These are phyloP conservation scores for Crocuta crocuta DNA, from an alignment of 2,113 vertebrate species.

Conservation along the genomic window DNA sequence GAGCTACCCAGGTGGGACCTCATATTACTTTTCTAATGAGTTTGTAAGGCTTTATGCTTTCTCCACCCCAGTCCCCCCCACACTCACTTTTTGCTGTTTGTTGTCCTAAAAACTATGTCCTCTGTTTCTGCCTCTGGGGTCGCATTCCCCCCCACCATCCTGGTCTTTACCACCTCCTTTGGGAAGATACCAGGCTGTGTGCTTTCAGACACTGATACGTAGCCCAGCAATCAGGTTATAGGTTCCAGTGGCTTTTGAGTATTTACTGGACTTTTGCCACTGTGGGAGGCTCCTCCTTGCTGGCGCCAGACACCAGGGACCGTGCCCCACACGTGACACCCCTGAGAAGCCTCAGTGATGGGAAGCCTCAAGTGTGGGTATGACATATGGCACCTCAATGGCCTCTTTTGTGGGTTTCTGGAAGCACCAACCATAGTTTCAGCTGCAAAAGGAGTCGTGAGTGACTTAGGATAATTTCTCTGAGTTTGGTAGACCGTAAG, in stretches of 20 bases:
- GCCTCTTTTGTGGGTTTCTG: background rate
- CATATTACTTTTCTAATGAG: background rate
- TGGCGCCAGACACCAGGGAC: background rate
- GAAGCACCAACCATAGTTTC: background rate
- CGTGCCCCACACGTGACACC: background rate
- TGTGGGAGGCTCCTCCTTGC: rapidly evolving
- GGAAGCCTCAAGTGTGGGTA: rapidly evolving
- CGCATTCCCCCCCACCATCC: background rate
- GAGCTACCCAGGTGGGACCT: too few relatives aligned
- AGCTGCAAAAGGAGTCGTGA: background rate
- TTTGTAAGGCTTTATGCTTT: background rate
- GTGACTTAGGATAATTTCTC: background rate
- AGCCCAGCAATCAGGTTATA: background rate
- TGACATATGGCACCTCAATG: rapidly evolving
- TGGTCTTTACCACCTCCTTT: background rate
- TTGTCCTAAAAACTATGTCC: rapidly evolving
- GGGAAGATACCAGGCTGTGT: rapidly evolving
- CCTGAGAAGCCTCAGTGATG: rapidly evolving
- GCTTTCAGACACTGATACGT: background rate
- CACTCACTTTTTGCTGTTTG: background rate
- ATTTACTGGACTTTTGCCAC: background rate
- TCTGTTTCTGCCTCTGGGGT: background rate
- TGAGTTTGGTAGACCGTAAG: background rate
- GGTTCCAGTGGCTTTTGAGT: rapidly evolving
- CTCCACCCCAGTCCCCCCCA: rapidly evolving